Conservation (phyloP, 2,113 vertebrate genomes). For the Crotalus tigris region DNA sequence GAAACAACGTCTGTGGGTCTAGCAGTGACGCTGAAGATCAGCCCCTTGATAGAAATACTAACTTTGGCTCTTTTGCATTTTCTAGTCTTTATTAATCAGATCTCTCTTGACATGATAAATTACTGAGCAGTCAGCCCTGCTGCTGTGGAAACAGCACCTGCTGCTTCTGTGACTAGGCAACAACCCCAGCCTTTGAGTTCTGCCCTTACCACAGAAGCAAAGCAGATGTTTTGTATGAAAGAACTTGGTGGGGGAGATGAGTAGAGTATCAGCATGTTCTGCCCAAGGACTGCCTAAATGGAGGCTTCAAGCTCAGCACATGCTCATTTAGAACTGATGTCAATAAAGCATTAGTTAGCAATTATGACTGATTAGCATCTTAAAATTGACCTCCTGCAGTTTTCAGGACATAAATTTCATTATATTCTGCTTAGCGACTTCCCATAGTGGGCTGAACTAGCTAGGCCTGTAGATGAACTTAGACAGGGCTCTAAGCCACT, state of each 20-base stretch:
- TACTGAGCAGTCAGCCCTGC: conserved; percentile 9
- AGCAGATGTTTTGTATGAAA: conserved; percentile 8
- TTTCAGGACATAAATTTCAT: background rate
- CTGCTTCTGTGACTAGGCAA: conserved; percentile 27
- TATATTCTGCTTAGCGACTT: background rate
- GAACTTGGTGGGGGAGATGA: conserved; percentile 4
- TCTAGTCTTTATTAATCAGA: background rate
- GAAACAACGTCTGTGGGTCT: background rate
- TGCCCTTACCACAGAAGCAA: conserved; percentile 2
- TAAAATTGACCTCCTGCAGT: background rate
- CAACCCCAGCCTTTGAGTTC: conserved; percentile 22
- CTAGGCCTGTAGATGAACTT: background rate
- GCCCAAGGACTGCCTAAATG: background rate
- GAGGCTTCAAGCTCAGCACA: background rate
- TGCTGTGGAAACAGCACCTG: conserved; percentile 27
- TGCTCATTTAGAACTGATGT: background rate
- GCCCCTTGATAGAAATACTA: conserved; percentile 18
- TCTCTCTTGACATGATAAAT: background rate
- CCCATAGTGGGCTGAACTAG: background rate
- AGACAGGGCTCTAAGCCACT: background rate
- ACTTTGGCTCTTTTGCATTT: background rate
- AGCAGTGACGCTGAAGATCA: background rate
- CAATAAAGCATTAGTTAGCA: background rate
- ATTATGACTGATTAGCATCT: background rate
- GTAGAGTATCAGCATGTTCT: background rate